phyloP scores from a whole-genome alignment of 2,797 vertebrate species.

The Trichosurus vulpecula region DNA sequence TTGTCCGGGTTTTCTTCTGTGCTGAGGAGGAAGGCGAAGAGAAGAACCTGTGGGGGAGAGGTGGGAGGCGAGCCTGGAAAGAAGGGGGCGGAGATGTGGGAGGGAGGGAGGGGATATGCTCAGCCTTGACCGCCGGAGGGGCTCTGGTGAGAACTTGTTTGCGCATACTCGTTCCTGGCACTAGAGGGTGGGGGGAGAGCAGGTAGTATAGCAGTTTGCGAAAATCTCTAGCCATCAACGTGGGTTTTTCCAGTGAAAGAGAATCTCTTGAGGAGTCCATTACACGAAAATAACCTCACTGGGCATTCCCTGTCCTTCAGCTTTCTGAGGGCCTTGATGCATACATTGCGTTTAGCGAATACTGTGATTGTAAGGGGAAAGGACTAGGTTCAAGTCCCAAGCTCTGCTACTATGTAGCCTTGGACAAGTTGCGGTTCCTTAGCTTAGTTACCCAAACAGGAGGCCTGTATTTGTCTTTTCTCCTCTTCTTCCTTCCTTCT shows the following conservation, averaged over 20 bases:
- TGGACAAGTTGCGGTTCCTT: background rate
- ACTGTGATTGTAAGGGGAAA: background rate
- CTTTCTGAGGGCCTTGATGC: background rate
- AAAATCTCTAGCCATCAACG: background rate
- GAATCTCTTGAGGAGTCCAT: background rate
- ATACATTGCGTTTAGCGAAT: background rate
- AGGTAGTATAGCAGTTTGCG: background rate
- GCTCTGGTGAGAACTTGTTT: background rate
- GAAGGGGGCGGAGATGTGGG: too few relatives aligned
- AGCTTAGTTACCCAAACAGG: background rate
- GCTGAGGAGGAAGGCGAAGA: background rate
- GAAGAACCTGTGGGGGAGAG: too few relatives aligned
- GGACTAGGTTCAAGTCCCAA: background rate
- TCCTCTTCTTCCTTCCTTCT: background rate
- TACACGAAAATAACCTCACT: background rate
- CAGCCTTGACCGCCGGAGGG: background rate
- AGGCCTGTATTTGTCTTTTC: background rate
- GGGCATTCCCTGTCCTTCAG: background rate
- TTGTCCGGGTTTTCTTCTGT: background rate
- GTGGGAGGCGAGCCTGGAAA: background rate
- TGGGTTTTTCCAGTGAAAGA: background rate
- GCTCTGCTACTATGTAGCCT: background rate
- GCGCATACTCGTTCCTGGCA: background rate
- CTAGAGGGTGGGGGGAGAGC: background rate
- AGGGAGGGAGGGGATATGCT: background rate